Evolutionary conservation across 1,140 invertebrate genomes (phyloP).

Genomic region (Paramacrobiotus metropolitanus): DNA sequence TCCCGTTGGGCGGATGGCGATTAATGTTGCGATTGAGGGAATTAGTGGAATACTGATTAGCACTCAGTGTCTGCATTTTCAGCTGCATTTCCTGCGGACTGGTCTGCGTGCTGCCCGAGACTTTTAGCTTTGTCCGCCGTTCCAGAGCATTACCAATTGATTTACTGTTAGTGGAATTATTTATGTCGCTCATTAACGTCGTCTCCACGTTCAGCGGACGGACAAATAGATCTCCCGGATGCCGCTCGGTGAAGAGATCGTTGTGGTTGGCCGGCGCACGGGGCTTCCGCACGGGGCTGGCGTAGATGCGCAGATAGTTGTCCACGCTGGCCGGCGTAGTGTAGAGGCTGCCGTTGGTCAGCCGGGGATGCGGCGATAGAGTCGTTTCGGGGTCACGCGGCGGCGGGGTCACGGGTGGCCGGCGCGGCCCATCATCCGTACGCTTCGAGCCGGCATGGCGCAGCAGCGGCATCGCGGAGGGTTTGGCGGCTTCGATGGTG

Average conservation of each 20-base stretch:
- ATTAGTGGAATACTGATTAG: background rate
- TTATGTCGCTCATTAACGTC: background rate
- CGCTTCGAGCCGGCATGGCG: no score
- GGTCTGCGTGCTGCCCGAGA: background rate
- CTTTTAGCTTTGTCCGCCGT: background rate
- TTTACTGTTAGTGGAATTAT: background rate
- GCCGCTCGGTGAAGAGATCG: background rate
- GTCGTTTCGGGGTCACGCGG: slow-evolving; percentile 3
- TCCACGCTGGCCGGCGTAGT: background rate
- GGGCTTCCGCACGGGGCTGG: background rate
- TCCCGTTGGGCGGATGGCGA: background rate
- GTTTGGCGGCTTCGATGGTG: background rate
- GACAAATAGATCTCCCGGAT: background rate
- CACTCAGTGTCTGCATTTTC: background rate
- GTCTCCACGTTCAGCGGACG: background rate
- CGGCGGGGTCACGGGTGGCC: background rate
- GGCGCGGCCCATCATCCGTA: background rate
- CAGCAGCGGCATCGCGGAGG: no score
- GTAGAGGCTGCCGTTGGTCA: background rate
- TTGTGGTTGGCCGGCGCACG: background rate
- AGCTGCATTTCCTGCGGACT: background rate
- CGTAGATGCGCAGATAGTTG: background rate
- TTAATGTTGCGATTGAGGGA: background rate
- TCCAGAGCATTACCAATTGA: background rate
- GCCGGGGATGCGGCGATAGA: background rate